phyloP scores from a whole-genome alignment of 2,113 vertebrate species.

The Corynorhinus townsendii region DNA sequence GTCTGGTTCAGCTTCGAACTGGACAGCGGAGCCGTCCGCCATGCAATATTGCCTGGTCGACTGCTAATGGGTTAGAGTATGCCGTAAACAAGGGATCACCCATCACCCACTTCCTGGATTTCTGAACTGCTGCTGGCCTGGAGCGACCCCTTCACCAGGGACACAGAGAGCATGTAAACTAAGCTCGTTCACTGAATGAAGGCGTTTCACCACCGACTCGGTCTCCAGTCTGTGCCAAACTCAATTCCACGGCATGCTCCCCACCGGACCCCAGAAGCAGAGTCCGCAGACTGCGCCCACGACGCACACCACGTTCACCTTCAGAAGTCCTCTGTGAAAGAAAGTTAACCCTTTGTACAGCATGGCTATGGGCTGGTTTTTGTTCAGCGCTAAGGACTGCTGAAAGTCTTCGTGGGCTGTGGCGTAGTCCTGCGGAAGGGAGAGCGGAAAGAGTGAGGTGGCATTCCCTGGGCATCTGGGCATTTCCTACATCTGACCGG shows the following conservation, averaged over 20 bases:
- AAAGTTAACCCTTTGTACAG: conserved; percentile 98
- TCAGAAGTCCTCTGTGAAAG: conserved; percentile 97
- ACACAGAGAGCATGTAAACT: not conserved
- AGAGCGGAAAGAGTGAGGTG: conserved; percentile 13
- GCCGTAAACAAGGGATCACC: not conserved
- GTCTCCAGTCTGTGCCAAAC: not conserved
- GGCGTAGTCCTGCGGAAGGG: conserved; percentile 88
- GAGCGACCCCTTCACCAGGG: not conserved
- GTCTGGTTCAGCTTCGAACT: not conserved
- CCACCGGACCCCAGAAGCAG: not conserved
- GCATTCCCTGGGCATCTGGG: not conserved
- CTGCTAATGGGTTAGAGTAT: not conserved
- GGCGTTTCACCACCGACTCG: not conserved
- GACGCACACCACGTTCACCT: conserved; percentile 81
- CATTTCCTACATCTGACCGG: not conserved
- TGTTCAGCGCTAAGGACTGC: conserved; percentile 93
- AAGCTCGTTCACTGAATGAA: not conserved
- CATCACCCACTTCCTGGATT: not conserved
- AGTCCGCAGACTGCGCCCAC: not conserved
- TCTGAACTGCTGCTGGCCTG: not conserved
- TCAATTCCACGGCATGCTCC: not conserved
- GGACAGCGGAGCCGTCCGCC: not conserved
- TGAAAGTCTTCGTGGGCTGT: conserved; percentile 96
- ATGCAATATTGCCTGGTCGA: not conserved
- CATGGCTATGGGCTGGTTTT: conserved; percentile 96